These are phyloP conservation scores for Philopedon plagiatum DNA, from an alignment of 2,888 invertebrate genomes.

Conservation along the genomic window DNA sequence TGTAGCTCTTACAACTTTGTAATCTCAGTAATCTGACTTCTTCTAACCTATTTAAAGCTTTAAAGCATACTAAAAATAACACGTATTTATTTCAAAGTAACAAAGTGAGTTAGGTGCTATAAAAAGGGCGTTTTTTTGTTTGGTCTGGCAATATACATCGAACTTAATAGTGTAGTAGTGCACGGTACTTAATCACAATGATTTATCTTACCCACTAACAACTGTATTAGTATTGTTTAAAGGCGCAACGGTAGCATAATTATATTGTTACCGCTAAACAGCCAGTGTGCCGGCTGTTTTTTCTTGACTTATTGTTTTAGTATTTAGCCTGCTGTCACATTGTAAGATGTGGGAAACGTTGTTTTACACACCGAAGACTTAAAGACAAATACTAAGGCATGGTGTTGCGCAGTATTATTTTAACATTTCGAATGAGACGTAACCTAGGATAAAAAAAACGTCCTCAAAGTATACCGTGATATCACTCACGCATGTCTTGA, in stretches of 20 bases:
- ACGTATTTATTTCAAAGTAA: conserved; percentile 31
- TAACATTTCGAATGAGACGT: no score
- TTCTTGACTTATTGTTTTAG: conserved; percentile 21
- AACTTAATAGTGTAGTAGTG: conserved; percentile 44
- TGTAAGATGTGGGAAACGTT: neutral
- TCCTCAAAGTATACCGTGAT: no score
- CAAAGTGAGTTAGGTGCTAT: conserved; percentile 30
- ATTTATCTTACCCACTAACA: conserved; percentile 42
- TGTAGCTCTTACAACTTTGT: conserved; percentile 12
- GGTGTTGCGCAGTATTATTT: neutral
- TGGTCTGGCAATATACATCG: conserved; percentile 33
- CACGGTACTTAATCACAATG: conserved; percentile 46
- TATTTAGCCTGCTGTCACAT: neutral
- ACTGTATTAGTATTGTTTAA: conserved; percentile 47
- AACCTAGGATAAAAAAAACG: no score
- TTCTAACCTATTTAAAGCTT: conserved; percentile 10
- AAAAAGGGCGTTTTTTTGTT: conserved; percentile 33
- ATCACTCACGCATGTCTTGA: no score
- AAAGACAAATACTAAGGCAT: neutral
- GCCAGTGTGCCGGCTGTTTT: conserved; percentile 14
- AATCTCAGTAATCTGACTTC: conserved; percentile 9
- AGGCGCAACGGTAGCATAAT: conserved; percentile 40
- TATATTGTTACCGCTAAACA: conserved; percentile 38
- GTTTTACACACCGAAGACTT: neutral
- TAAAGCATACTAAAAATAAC: conserved; percentile 28